phyloP scores from a whole-genome alignment of 2,888 invertebrate genomes.

The Torymus texanus region DNA sequence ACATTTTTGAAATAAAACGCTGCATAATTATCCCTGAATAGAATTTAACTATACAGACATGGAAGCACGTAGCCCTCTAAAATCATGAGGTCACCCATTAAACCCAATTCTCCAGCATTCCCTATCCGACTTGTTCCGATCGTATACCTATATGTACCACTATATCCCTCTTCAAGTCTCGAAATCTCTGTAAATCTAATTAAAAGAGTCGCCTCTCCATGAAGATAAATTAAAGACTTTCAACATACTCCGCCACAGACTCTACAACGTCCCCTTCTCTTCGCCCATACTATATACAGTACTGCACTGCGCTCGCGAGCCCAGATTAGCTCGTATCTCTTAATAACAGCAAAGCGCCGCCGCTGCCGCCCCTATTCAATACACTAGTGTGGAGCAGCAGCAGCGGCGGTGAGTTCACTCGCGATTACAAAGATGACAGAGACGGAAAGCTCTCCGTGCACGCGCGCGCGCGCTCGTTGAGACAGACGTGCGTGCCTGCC shows the following conservation, averaged over 20 bases:
- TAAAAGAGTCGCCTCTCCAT: slow-evolving; percentile 13
- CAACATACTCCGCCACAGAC: not conserved
- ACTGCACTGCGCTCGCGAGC: not conserved
- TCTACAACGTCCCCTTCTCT: not conserved
- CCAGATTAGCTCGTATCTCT: slow-evolving; percentile 45
- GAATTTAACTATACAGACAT: too few relatives aligned
- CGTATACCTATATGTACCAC: too few relatives aligned
- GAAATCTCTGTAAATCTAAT: slow-evolving; percentile 33
- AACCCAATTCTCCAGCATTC: too few relatives aligned
- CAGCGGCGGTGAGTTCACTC: slow-evolving; percentile 9
- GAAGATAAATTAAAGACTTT: slow-evolving; percentile 33
- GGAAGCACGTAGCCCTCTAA: too few relatives aligned
- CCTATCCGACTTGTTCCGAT: too few relatives aligned
- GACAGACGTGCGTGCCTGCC: slow-evolving; percentile 30
- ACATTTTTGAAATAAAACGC: too few relatives aligned
- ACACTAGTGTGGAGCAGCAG: not conserved
- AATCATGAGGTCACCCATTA: too few relatives aligned
- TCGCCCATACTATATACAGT: too few relatives aligned
- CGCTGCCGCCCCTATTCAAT: not conserved
- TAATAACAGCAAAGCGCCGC: slow-evolving; percentile 34
- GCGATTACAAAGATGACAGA: slow-evolving; percentile 18
- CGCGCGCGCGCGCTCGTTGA: not conserved
- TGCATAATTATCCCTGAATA: too few relatives aligned
- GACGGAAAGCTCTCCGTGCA: slow-evolving; percentile 1
- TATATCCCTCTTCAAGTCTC: not conserved